phyloP scores from a whole-genome alignment of 2,113 vertebrate species.

The Heliornis fulica region DNA sequence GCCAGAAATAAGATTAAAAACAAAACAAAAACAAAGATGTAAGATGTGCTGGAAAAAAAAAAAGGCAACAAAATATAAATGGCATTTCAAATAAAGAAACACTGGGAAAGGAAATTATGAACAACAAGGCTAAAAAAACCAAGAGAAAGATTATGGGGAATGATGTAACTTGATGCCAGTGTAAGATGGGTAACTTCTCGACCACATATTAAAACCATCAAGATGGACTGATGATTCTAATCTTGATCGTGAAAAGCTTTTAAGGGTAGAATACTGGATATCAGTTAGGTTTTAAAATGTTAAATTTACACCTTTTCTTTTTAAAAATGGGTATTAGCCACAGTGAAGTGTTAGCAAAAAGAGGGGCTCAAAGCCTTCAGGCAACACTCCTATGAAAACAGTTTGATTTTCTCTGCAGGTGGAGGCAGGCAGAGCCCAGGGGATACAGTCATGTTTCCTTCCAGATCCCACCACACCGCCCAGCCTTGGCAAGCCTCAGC shows the following conservation, averaged over 20 bases:
- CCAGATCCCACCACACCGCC: not conserved
- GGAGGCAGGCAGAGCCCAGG: not conserved
- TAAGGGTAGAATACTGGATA: constrained; percentile 66
- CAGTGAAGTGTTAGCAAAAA: not conserved
- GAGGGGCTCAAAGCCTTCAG: not conserved
- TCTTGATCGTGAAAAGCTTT: constrained; percentile 31
- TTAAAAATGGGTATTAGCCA: not conserved
- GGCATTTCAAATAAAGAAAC: constrained; percentile 62
- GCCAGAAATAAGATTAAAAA: constrained; percentile 75
- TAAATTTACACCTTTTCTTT: not conserved
- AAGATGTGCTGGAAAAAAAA: constrained; percentile 71
- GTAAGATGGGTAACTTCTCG: constrained; percentile 61
- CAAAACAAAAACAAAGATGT: constrained; percentile 71
- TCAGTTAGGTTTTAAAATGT: not conserved
- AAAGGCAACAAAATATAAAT: constrained; percentile 59
- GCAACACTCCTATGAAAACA: not conserved
- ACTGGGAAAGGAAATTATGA: constrained; percentile 39
- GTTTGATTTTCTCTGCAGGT: not conserved
- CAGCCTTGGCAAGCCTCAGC: not conserved
- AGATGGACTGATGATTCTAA: constrained; percentile 35
- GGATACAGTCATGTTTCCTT: not conserved
- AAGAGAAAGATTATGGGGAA: constrained; percentile 34
- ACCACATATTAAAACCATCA: constrained; percentile 39
- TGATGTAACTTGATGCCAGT: constrained; percentile 27
- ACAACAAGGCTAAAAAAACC: constrained; percentile 25